Evolutionary conservation across 1,140 invertebrate species (phyloP).

Genomic region (Hyles euphorbiae): DNA sequence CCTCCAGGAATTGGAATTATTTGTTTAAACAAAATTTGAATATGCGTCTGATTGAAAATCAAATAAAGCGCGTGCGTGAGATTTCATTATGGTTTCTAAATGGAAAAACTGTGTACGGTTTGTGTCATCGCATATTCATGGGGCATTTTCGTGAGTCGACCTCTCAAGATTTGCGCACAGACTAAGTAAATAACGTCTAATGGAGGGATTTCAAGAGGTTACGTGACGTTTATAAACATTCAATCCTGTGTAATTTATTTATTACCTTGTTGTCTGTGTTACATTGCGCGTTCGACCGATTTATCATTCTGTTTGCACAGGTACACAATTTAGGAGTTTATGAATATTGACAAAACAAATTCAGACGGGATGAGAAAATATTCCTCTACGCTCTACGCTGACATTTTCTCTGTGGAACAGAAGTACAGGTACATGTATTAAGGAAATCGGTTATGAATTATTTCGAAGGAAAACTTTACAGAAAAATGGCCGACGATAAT

Average conservation of each 20-base stretch:
- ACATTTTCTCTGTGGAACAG: too few species aligned
- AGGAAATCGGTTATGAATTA: too few species aligned
- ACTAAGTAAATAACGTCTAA: slow-evolving; percentile 61
- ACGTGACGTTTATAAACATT: slow-evolving; percentile 45
- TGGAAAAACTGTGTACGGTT: slow-evolving; percentile 73
- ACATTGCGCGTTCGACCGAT: too few species aligned
- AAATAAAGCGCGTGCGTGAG: slow-evolving; percentile 55
- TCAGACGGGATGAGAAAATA: too few species aligned
- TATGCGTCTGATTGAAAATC: slow-evolving; percentile 48
- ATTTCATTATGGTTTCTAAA: slow-evolving; percentile 68
- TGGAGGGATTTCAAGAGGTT: slow-evolving; percentile 55
- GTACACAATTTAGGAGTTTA: not conserved
- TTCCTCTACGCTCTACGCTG: too few species aligned
- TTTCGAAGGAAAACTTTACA: too few species aligned
- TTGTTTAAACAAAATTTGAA: slow-evolving; percentile 11
- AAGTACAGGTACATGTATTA: too few species aligned
- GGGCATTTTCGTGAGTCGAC: slow-evolving; percentile 71
- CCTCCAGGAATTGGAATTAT: not conserved
- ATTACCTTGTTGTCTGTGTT: slow-evolving; percentile 26
- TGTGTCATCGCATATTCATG: slow-evolving; percentile 74
- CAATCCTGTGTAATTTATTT: slow-evolving; percentile 30
- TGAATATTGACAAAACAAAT: too few species aligned
- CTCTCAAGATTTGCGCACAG: slow-evolving; percentile 64
- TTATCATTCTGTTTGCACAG: not conserved
- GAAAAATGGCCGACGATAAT: slow-evolving; percentile 14